Evolutionary conservation across 1,140 invertebrate species (phyloP).

Genomic region (Bombus affinis): DNA sequence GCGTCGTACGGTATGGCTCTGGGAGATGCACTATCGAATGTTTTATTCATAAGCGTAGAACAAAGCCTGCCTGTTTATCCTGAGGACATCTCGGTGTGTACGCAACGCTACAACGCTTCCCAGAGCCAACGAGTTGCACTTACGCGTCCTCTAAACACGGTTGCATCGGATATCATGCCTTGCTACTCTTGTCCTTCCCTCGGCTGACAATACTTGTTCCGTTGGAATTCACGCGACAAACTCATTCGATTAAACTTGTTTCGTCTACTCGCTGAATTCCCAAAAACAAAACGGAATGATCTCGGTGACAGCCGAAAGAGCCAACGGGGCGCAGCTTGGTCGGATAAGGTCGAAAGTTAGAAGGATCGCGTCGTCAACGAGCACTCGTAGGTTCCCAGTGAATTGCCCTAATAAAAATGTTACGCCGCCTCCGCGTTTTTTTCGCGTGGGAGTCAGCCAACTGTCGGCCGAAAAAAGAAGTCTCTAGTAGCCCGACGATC

Average conservation of each 20-base stretch:
- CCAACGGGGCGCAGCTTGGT: not conserved
- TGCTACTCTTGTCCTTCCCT: not conserved
- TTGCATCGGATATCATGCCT: conserved; percentile 36
- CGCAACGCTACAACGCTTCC: conserved; percentile 67
- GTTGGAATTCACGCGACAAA: not conserved
- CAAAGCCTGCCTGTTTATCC: conserved; percentile 81
- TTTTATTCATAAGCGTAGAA: conserved; percentile 82
- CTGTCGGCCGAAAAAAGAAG: conserved; percentile 55
- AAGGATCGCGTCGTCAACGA: conserved; percentile 57
- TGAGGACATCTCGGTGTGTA: conserved; percentile 79
- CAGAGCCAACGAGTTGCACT: conserved; percentile 61
- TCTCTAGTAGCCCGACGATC: conserved; percentile 68
- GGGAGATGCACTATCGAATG: conserved; percentile 82
- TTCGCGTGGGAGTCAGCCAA: conserved; percentile 70
- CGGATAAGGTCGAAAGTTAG: conserved; percentile 21
- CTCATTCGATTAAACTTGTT: not conserved
- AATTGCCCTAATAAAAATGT: conserved; percentile 82
- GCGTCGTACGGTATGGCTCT: conserved; percentile 65
- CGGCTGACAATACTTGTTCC: not conserved
- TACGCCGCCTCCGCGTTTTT: conserved; percentile 71
- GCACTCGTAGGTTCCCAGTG: conserved; percentile 75
- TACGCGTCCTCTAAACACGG: conserved; percentile 59
- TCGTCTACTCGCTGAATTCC: not conserved
- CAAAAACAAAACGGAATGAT: not conserved
- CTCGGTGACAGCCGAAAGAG: not conserved